Base-by-base conservation (phyloP, 2,113 vertebrate species). In the Trachemys scripta region DNA sequence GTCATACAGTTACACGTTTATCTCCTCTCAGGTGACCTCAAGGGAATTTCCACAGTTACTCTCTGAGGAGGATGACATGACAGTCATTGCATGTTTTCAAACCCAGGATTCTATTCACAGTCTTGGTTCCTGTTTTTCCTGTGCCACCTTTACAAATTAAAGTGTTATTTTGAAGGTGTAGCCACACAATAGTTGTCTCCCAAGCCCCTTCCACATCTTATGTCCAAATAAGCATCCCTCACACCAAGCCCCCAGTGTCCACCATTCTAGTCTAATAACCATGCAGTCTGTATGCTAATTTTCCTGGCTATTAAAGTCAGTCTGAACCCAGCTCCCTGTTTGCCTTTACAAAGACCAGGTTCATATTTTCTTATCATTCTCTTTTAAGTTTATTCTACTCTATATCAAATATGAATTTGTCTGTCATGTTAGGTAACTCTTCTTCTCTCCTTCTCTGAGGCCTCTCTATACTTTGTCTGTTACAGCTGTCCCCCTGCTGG, bases 31-130 rank as follows among this genome's bases (percentile, higher is more conserved):
- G 93, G 89, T 93, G 91, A 92, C 95, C 91, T 90, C 84, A 47
- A 88, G 95, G 93, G 95, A 88, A 93, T 93, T 96, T 95, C 93
- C 93, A 93, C 86, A 93, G 84, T 51, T 57, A 72, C 72, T 93
- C 87, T 96, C 51, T 51, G 65, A 92, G 76, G 57, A 88, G 85
- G 78, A 90, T 84, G 65, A 38, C 19, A 93, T 92, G 93, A 93
- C 91, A 85, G 80, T 82, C 81, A 88, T 69, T 87, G 56, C 84
- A 51, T 85, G 84, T 85, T 95, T 92, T 84, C 76, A 95, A 92
- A 96, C 86, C 76, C 89, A 90, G 62, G 62, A 85, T 92, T 54
- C 35, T 88, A 75, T 80, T 96, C 84, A 93, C 0, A 0, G 31
- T 85, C 84, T 93, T 4, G 0, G 86, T 47, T 56, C 86, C 81